Conservation (phyloP, 2,797 vertebrate genomes). For the Synanceia verrucosa region DNA sequence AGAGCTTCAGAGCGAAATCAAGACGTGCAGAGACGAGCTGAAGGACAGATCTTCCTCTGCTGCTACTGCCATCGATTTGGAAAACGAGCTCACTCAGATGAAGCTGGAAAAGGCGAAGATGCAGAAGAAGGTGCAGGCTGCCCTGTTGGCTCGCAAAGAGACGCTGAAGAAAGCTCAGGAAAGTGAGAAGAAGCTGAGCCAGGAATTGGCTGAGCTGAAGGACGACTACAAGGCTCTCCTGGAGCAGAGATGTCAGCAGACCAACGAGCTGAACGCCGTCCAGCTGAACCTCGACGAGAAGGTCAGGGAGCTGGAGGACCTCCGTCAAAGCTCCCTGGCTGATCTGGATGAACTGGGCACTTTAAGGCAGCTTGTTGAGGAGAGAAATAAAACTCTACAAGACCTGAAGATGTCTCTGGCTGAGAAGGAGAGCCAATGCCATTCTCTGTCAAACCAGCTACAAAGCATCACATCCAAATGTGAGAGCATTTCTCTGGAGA, state of each 20-base stretch:
- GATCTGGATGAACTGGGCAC: constrained; percentile 69
- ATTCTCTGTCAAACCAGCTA: constrained; percentile 50
- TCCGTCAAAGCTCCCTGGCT: constrained; percentile 38
- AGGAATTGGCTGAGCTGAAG: constrained; percentile 74
- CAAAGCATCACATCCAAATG: constrained; percentile 53
- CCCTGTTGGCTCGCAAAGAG: constrained; percentile 81
- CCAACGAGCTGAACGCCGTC: constrained; percentile 68
- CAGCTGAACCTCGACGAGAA: constrained; percentile 72
- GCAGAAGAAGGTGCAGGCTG: constrained; percentile 83
- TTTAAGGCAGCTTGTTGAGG: constrained; percentile 48
- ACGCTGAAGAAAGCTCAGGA: constrained; percentile 75
- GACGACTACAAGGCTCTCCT: constrained; percentile 74
- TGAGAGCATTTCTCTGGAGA: constrained; percentile 42
- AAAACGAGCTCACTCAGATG: constrained; percentile 63
- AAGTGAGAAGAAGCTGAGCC: constrained; percentile 70
- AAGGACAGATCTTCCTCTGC: constrained; percentile 39
- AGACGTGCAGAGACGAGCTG: constrained; percentile 38
- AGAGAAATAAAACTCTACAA: constrained; percentile 65
- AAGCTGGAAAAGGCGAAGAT: constrained; percentile 81
- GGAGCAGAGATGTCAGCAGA: constrained; percentile 77
- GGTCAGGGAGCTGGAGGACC: constrained; percentile 67
- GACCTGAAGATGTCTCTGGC: constrained; percentile 61
- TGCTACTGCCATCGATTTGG: constrained; percentile 33
- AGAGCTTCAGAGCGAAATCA: constrained; percentile 73
- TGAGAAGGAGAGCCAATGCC: constrained; percentile 61